Conservation (phyloP, 2,113 vertebrate genomes). For the Caretta caretta region DNA sequence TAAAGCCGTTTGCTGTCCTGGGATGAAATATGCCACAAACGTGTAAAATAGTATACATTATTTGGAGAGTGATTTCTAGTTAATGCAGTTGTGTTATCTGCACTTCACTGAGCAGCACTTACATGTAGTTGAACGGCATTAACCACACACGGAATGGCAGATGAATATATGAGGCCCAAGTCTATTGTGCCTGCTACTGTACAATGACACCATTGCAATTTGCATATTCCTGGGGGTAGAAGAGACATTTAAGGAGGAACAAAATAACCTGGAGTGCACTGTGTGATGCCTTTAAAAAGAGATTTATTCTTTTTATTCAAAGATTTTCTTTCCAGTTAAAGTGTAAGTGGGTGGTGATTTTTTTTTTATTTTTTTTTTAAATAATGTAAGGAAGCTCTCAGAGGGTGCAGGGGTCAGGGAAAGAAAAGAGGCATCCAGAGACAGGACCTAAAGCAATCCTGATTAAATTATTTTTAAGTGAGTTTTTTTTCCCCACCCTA, state of each 20-base stretch:
- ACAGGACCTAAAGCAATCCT: neutral
- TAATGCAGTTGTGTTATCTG: neutral
- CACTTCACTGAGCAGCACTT: neutral
- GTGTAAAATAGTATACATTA: neutral
- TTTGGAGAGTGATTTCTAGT: neutral
- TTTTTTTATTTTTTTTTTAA: constrained; percentile 28
- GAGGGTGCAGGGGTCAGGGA: neutral
- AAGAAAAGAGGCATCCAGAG: neutral
- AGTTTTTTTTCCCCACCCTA: neutral
- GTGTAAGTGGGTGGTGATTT: constrained; percentile 11
- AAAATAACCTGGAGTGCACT: neutral
- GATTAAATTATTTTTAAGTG: neutral
- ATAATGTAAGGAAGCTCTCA: neutral
- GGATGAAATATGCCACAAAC: neutral
- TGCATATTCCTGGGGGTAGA: neutral
- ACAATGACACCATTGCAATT: neutral
- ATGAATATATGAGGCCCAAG: neutral
- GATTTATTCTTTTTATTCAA: neutral
- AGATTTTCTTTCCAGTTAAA: neutral
- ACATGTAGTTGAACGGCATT: neutral
- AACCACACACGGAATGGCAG: neutral
- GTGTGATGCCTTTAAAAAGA: neutral
- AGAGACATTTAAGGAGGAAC: neutral
- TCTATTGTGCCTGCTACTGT: neutral
- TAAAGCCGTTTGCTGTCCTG: neutral